These are phyloP conservation scores for Asarcornis scutulata DNA, from an alignment of 2,113 vertebrate genomes.

Conservation along the genomic window DNA sequence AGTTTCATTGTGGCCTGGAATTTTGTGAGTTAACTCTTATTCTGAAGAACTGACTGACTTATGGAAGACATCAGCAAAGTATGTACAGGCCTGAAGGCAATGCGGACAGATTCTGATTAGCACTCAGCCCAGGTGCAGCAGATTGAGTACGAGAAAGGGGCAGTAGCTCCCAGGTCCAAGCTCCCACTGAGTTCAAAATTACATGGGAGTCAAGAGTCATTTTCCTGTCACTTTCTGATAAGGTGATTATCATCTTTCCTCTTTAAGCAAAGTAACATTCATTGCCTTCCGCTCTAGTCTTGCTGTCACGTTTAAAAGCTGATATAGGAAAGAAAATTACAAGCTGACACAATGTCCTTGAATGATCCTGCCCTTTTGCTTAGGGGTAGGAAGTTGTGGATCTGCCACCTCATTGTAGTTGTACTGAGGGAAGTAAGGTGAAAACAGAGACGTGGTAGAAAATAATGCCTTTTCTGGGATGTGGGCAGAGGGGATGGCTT, in stretches of 20 bases:
- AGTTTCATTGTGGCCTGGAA: not conserved
- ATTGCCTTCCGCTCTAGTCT: not conserved
- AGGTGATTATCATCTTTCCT: slow-evolving; percentile 27
- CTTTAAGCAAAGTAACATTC: not conserved
- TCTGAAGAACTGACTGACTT: not conserved
- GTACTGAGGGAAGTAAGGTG: not conserved
- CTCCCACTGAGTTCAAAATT: not conserved
- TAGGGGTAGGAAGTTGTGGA: not conserved
- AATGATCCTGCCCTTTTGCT: not conserved
- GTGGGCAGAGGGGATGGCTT: not conserved
- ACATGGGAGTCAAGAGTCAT: not conserved
- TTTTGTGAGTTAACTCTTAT: not conserved
- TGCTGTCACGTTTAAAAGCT: not conserved
- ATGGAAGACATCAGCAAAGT: not conserved
- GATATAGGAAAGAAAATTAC: slow-evolving; percentile 8
- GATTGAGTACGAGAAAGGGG: not conserved
- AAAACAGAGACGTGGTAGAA: not conserved
- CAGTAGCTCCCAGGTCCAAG: not conserved
- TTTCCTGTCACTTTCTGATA: slow-evolving; percentile 36
- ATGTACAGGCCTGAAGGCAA: not conserved
- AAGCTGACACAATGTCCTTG: not conserved
- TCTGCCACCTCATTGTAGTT: not conserved
- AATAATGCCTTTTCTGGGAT: not conserved
- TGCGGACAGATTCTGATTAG: not conserved
- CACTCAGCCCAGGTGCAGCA: not conserved